Base-by-base conservation (phyloP, 2,113 vertebrate species). In the Nestor notabilis region DNA sequence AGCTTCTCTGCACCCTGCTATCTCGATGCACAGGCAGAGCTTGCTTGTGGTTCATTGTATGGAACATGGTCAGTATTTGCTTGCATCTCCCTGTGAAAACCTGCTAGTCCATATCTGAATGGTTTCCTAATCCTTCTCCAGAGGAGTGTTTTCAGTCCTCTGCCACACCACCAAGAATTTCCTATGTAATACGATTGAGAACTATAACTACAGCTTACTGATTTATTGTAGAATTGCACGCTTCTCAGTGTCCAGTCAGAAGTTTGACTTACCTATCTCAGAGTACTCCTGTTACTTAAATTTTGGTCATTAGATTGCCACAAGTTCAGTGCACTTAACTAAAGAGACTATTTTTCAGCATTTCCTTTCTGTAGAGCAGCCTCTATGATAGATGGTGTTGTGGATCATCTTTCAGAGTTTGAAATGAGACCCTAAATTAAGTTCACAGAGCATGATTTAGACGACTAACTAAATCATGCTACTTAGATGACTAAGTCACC, bases 11-110 rank as follows among this genome's bases (percentile, higher is more conserved):
- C 19, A 25, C 43, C 33, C 43, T 60, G 0, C 55, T 24, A 0
- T 56, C 39, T 44, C 0, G 0, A 3, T 0, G 13, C n/a, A 3
- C 0, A 5, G 31, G 63, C 68, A 87, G 58, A 2, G 8, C 64
- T 81, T 66, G 41, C 1, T 2, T 35, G 24, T 31, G 61, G 11
- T 20, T 74, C 18, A 64, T 68, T 87, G 4, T 41, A 1, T 0
- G 2, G 53, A 93, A 18, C 23, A 1, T 60, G 35, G 49, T 24
- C 28, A 21, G 27, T 27, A 13, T 76, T 83, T 70, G n/a, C 17
- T 60, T 61, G 13, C 37, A 27, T 35, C 24, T 87, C n/a, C 31
- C n/a, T 75, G 61, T 43, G 37, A 71, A 89, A 90, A 43, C 7
- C 50, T 91, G 23, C 47, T 53, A 27, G 5, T 68, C n/a, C 23